Percentiles rank a stretch among this genome's conserved stretches.
Conservation (phyloP, 2,888 invertebrate genomes). For the Gymnoscelis rufifasciata region DNA sequence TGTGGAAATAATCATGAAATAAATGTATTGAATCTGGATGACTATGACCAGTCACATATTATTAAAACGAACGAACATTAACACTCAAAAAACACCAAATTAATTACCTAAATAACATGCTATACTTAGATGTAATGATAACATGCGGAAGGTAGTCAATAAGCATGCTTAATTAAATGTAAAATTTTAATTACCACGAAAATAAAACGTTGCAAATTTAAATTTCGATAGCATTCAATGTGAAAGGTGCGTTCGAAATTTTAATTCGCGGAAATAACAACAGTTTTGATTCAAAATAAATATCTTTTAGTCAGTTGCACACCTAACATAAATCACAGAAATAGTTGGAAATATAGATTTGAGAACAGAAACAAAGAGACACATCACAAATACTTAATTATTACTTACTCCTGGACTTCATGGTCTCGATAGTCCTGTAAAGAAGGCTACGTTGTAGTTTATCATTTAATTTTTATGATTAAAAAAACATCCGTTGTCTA, state of each 20-base stretch:
- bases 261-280: too few species aligned
- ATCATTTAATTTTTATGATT: neutral
- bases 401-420: constrained; percentile 24
- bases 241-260: too few species aligned
- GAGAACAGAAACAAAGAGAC: neutral
- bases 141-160: constrained; percentile 12
- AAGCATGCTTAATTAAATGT: constrained; percentile 7
- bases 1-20: too few species aligned
- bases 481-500: too few species aligned
- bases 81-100: too few species aligned
- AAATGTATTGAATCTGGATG: too few species aligned
- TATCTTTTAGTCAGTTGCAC: too few species aligned
- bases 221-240: too few species aligned
- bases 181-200: too few species aligned
- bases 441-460: constrained; percentile 14
- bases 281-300: neutral
- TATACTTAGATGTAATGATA: neutral
- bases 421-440: constrained; percentile 20
- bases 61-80: too few species aligned
- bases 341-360: constrained; percentile 6
- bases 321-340: neutral
- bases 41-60: too few species aligned
- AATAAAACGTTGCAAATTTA: too few species aligned
- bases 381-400: constrained; percentile 17
- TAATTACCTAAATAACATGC: constrained; percentile 3